A percentile compares a stretch with the other conserved stretches of the same genome.
phyloP scores from a whole-genome alignment of 2,113 vertebrate genomes.

The Prolemur simus region DNA sequence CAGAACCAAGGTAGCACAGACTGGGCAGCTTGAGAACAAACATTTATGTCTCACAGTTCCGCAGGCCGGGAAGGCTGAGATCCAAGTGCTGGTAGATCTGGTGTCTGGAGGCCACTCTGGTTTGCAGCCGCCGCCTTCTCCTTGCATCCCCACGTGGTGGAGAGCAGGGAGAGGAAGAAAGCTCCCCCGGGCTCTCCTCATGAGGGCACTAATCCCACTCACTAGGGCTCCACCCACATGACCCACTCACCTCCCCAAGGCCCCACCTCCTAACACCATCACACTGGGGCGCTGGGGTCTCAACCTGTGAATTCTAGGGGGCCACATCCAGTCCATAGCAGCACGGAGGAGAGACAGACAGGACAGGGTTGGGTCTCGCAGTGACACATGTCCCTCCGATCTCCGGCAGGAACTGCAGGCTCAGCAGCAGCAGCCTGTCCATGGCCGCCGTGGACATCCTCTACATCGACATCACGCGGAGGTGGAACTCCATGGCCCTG shows the following conservation, averaged over 20 bases:
- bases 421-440: conserved; percentile 92
- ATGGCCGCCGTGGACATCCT: conserved; percentile 98
- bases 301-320: not conserved
- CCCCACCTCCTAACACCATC: not conserved
- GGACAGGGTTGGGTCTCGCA: rapidly evolving
- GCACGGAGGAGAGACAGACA: rapidly evolving
- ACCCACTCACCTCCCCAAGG: no score
- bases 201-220: not conserved
- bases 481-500: conserved; percentile 86
- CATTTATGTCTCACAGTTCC: not conserved
- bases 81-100: not conserved
- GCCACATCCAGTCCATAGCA: not conserved
- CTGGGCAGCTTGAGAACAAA: not conserved
- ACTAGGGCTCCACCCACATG: no score
- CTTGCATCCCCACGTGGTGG: not conserved
- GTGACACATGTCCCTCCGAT: not conserved
- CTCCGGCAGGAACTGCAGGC: conserved; percentile 90
- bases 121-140: not conserved
- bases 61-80: not conserved
- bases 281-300: not conserved
- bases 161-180: not conserved
- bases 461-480: conserved; percentile 97
- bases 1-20: not conserved
- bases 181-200: no score
- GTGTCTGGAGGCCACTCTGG: not conserved